Percentiles rank a stretch among this genome's conserved stretches.
Conservation (phyloP, 2,888 invertebrate species). For the Helicoverpa assulta region DNA sequence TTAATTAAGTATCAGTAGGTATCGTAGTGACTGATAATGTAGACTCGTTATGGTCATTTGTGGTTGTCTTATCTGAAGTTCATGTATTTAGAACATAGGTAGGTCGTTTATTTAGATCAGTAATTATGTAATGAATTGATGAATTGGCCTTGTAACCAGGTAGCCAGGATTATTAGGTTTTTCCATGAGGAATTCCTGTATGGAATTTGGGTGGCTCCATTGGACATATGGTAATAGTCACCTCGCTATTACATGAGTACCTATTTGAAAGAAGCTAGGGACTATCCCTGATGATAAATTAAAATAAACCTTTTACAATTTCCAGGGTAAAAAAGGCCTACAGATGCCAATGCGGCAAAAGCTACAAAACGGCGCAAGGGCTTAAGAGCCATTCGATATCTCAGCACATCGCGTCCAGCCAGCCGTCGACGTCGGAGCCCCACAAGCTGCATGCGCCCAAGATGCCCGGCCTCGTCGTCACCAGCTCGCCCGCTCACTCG, state of each 20-base stretch:
- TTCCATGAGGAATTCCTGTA: not conserved
- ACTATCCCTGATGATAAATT: not conserved
- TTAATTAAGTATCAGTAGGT: not conserved
- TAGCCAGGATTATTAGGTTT: not conserved
- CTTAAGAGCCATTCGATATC: conserved; percentile 92
- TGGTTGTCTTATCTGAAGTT: conserved; percentile 24
- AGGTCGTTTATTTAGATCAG: conserved; percentile 23
- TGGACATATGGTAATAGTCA: not conserved
- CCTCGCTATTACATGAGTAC: not conserved
- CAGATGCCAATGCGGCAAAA: conserved; percentile 96
- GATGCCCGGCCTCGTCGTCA: conserved; percentile 82
- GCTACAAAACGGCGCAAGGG: conserved; percentile 95
- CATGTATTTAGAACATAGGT: conserved; percentile 28
- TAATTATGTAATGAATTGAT: conserved; percentile 9
- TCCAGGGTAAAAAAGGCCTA: conserved; percentile 94
- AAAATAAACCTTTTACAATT: conserved; percentile 42
- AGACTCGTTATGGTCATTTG: conserved; percentile 27
- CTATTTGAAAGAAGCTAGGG: not conserved
- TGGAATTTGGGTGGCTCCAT: not conserved
- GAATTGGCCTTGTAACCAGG: not conserved
- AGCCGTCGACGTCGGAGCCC: conserved; percentile 57
- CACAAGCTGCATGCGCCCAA: conserved; percentile 67
- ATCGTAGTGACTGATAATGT: conserved; percentile 18
- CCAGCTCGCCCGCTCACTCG: conserved; percentile 78
- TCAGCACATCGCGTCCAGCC: conserved; percentile 73